These are phyloP conservation scores for Gonocerus acuteangulatus DNA, from an alignment of 2,888 invertebrate species.

Conservation along the genomic window DNA sequence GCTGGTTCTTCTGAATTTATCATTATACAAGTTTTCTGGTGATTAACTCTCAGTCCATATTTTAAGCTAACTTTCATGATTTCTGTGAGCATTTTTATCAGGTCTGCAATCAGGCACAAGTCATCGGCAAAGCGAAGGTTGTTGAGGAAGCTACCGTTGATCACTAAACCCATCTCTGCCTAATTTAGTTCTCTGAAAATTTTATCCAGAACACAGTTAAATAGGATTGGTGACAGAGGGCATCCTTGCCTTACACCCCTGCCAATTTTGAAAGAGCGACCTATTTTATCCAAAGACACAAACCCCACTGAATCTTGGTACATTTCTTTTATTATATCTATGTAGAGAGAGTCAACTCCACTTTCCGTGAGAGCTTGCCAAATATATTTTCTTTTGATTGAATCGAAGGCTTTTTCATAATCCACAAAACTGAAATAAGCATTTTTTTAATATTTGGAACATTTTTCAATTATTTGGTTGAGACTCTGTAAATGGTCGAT, in stretches of 20 bases:
- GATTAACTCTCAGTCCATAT: conserved; percentile 6
- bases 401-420: conserved; percentile 8
- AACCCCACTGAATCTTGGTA: background rate
- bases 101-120: background rate
- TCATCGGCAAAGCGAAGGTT: conserved; percentile 10
- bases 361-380: background rate
- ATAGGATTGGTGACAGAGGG: background rate
- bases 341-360: conserved; percentile 8
- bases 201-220: conserved; percentile 3
- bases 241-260: conserved; percentile 1
- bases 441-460: background rate
- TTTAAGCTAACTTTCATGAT: background rate
- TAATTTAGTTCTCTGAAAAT: conserved; percentile 3
- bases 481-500: background rate
- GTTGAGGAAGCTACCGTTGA: background rate
- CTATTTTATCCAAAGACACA: conserved; percentile 3
- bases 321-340: conserved; percentile 2
- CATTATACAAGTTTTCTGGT: conserved; percentile 13
- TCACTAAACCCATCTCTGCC: background rate
- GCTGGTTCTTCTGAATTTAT: background rate
- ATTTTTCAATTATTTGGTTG: conserved; percentile 2
- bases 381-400: background rate
- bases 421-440: conserved; percentile 2
- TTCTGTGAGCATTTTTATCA: background rate
- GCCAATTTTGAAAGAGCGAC: background rate